Base-by-base conservation (phyloP, 1,140 invertebrate species). In the Drosophila parvula region DNA sequence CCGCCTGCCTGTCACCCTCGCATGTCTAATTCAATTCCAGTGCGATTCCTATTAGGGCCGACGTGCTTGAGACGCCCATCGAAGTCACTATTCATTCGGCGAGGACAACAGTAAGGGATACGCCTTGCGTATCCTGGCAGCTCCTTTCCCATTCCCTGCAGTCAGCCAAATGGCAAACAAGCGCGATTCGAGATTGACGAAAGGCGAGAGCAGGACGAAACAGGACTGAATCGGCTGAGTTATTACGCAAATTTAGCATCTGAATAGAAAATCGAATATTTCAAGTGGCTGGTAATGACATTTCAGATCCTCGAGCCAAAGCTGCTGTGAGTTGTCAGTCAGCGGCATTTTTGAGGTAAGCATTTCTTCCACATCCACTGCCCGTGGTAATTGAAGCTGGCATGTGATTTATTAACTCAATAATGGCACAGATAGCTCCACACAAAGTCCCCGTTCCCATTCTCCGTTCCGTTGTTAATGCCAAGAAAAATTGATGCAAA, bases 221-320 rank as follows among this genome's bases (percentile, higher is more conserved):
- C 40, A 41, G 40, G 40, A 16, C 65, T 7, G 36, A 56, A 41
- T 30, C 43, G 43, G 59, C 61, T 82, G 75, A 82, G 73, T 82
- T 79, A 82, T 82, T 82, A 69, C 75, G 75, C 79, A 71, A 82
- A 82, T 82, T 82, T 82, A 82, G 79, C 79, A 82, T 82, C 78
- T 82, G 75, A 82, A 83, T 82, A 82, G 79, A 79, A 82, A 82
- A 82, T 82, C 80, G 79, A 82, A 82, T 79, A 82, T 83, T 83
- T 82, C 79, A 82, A 82, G 79, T 79, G 75, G 69, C 79, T 82
- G 79, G 79, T 82, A 82, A 82, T 82, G 79, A 82, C 79, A 82
- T 82, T 82, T 78, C 47, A 67, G 51, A 58, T 81, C 51, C 28
- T 70, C 36, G 14, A 71, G 68, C 43, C 61, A 27, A 40, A 43